Evolutionary conservation across 2,113 vertebrate genomes (phyloP), one percentile per base, ranked within the genome.

Genomic region (Oophaga pumilio): DNA sequence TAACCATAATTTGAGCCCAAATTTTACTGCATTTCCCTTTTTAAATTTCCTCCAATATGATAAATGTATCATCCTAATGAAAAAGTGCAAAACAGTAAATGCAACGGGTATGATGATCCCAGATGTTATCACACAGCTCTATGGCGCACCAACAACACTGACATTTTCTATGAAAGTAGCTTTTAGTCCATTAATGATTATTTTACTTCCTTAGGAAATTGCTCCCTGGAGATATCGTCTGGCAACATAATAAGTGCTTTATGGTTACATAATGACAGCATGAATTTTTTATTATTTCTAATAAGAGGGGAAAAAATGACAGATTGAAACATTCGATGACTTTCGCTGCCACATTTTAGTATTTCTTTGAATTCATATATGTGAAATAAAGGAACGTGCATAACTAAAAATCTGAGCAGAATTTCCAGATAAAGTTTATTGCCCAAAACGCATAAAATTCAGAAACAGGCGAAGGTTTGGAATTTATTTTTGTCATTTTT

Each of bases 241-340:
- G 81, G 62, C 81, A 69, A 83, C 64, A 68, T 62, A 68, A 83
- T 83, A 69, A 83, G 81, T 83, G 81, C 81, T 83, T 83, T 69
- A 53, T 83, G 64, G 62, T 68, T 69, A 24, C 59, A 53, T 83
- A 66, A 83, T 83, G 81, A 83, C 24, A 83, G 24, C 43, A 83
- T 83, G 62, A 83, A 83, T 83, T 53, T 83, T 83, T 83, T 83
- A 83, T 83, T 64, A 83, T 33, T 50, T 69, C 81, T 69, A 83
- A 83, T 83, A 82, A 82, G 81, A 69, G 20, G 49, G 17, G 17
- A 82, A 66, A 82, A 83, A 83, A 83, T 69, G 64, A 68, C 81
- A 83, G 66, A 83, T 69, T 83, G n/a, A 64, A 83, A 83, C 62
- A 53, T 83, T 83, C 49, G 49, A 66, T 24, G 80, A 82, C 62